A percentile compares a stretch with the other conserved stretches of the same genome.
Conservation (phyloP, 2,797 vertebrate genomes). For the Enoplosus armatus region DNA sequence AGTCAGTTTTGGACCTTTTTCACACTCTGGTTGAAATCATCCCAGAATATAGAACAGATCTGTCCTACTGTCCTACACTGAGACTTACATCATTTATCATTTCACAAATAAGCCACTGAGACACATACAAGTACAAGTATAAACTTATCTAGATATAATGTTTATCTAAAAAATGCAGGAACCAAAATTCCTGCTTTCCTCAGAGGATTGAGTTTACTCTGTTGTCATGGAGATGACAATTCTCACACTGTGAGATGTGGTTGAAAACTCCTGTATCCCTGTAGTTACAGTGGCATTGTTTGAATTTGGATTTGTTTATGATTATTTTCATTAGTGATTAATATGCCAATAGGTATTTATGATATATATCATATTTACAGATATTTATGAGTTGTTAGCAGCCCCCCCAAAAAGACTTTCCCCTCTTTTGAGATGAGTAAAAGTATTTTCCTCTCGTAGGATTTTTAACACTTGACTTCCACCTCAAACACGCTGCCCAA, state of each 20-base stretch:
- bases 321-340: neutral
- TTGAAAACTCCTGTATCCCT: too few relatives aligned
- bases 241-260: too few relatives aligned
- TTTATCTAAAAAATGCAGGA: neutral
- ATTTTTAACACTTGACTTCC: neutral
- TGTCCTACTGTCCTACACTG: conserved; percentile 2
- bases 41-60: too few relatives aligned
- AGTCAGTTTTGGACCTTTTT: neutral
- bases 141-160: neutral
- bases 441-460: neutral
- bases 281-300: neutral
- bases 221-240: too few relatives aligned
- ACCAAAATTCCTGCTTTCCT: neutral
- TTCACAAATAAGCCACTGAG: neutral
- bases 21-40: neutral
- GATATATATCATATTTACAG: too few relatives aligned
- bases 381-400: neutral
- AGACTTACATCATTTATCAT: neutral
- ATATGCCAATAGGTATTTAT: neutral
- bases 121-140: neutral
- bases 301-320: neutral
- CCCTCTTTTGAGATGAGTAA: too few relatives aligned
- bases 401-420: neutral
- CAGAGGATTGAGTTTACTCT: too few relatives aligned
- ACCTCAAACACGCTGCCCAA: neutral